Percentiles rank a stretch among this genome's conserved stretches.
phyloP scores from a whole-genome alignment of 2,797 vertebrate species.

The Pipistrellus pipistrellus region DNA sequence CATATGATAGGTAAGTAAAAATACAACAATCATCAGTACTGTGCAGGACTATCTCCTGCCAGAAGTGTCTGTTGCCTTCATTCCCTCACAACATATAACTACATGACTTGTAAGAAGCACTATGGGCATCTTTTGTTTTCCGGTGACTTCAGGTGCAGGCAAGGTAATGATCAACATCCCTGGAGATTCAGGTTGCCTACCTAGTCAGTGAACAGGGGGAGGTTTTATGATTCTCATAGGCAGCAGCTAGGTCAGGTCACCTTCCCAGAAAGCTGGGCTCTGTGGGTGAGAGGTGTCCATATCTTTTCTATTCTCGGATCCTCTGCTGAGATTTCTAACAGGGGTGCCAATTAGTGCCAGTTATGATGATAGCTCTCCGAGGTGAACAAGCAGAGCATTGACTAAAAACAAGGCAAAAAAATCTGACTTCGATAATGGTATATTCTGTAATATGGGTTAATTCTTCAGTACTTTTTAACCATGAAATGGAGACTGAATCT shows the following conservation, averaged over 20 bases:
- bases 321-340: slow-evolving; percentile 75
- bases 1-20: not conserved
- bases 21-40: not conserved
- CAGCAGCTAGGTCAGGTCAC: slow-evolving; percentile 35
- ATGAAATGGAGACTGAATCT: not conserved
- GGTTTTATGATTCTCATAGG: not conserved
- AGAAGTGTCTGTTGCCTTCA: not conserved
- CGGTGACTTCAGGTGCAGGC: not conserved
- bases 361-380: slow-evolving; percentile 70
- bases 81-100: not conserved
- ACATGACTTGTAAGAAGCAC: not conserved
- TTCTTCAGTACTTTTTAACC: slow-evolving; percentile 1
- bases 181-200: slow-evolving; percentile 24
- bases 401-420: slow-evolving; percentile 54
- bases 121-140: slow-evolving; percentile 15
- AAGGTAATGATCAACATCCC: slow-evolving; percentile 63
- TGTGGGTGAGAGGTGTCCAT: slow-evolving; percentile 61
- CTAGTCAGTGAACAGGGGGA: not conserved
- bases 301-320: slow-evolving; percentile 60
- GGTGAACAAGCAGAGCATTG: slow-evolving; percentile 32
- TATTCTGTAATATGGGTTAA: slow-evolving; percentile 44
- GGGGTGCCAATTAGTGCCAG: slow-evolving; percentile 73
- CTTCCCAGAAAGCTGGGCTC: slow-evolving; percentile 8
- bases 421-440: not conserved
- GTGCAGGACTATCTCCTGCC: not conserved